Conservation (phyloP, 2,888 invertebrate species). For the Syrista parreyssii region DNA sequence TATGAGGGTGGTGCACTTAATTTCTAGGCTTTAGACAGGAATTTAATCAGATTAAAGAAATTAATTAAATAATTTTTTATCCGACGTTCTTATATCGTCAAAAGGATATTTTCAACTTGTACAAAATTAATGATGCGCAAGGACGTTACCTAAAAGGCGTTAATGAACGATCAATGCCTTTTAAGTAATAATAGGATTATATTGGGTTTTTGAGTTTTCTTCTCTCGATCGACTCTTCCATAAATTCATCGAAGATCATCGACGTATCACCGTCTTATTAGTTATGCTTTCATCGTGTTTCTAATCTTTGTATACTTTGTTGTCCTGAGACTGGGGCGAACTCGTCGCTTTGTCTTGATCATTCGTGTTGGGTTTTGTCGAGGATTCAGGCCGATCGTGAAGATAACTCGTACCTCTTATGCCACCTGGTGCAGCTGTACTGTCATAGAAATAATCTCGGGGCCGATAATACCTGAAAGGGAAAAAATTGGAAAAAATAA, state of each 20-base stretch:
- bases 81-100: not conserved
- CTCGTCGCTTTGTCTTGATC: constrained; percentile 55
- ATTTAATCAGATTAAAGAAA: not conserved
- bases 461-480: constrained; percentile 53
- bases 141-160: constrained; percentile 5
- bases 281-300: constrained; percentile 4
- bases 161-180: constrained; percentile 7
- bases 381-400: constrained; percentile 55
- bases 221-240: not conserved
- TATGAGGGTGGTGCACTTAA: not conserved
- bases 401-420: constrained; percentile 53
- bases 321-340: constrained; percentile 53
- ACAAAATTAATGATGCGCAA: not conserved
- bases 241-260: not conserved
- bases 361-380: constrained; percentile 49
- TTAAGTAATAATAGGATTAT: not conserved
- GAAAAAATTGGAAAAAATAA: not conserved
- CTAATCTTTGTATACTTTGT: constrained; percentile 55
- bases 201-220: not conserved
- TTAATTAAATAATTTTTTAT: not conserved
- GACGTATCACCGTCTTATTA: constrained; percentile 3
- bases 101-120: not conserved
- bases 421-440: constrained; percentile 54
- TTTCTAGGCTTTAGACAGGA: not conserved
- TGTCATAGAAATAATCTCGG: constrained; percentile 58